These are phyloP conservation scores for Acropternis orthonyx DNA, from an alignment of 2,797 vertebrate genomes.

Conservation along the genomic window DNA sequence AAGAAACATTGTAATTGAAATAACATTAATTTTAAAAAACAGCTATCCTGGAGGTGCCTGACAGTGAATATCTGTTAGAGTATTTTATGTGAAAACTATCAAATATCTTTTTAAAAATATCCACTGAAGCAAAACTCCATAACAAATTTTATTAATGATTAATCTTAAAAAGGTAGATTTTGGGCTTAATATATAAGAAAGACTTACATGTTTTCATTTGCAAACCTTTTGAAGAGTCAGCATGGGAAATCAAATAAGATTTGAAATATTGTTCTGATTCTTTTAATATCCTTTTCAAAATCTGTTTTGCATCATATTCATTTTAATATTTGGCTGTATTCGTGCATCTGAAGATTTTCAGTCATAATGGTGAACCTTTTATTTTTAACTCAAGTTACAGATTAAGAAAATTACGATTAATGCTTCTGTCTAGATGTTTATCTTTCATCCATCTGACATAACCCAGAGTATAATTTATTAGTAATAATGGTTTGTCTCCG, in stretches of 20 bases:
- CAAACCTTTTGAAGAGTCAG: conserved; percentile 11
- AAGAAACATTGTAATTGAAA: conserved; percentile 15
- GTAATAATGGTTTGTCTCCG: neutral
- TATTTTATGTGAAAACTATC: neutral
- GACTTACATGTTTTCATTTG: neutral
- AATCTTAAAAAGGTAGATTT: neutral
- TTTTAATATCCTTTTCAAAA: conserved; percentile 37
- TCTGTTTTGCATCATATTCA: conserved; percentile 18
- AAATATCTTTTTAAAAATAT: neutral
- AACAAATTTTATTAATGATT: conserved; percentile 6
- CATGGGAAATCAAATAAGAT: neutral
- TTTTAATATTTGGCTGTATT: conserved; percentile 4
- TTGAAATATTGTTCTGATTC: conserved; percentile 12
- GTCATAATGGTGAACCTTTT: neutral
- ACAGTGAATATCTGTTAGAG: neutral
- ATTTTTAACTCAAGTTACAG: conserved; percentile 5
- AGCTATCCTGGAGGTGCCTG: neutral
- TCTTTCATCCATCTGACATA: neutral
- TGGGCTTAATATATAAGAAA: neutral
- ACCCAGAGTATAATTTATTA: neutral
- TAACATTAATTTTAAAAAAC: neutral
- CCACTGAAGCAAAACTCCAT: neutral
- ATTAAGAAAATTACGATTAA: neutral
- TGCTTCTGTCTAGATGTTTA: neutral
- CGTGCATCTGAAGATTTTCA: conserved; percentile 11